Evolutionary conservation across 1,140 invertebrate species (phyloP), one percentile per base, ranked within the genome.

Genomic region (Drosophila bipectinata): DNA sequence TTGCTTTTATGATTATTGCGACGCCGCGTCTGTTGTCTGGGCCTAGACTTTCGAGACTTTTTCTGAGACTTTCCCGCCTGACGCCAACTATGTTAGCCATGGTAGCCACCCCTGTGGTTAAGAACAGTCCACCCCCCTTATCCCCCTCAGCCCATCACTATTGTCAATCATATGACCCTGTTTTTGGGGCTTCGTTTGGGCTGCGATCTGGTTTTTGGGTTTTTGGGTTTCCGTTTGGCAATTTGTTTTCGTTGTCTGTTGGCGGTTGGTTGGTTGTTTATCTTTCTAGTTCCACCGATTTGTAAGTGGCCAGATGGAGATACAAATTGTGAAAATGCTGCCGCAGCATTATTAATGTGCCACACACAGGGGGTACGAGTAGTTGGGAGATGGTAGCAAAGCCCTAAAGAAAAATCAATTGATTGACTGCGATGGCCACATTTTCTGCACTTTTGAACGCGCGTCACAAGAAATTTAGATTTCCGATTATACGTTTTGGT

Each of bases 391-490:
- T 32, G 21, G 14, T 15, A 32, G 30, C 5, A 21, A 28, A 28
- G 30, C 9, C 9, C 8, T 7, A 30, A 73, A 77, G 81, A 81
- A 87, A 84, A 85, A 87, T 85, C 81, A 82, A 87, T 81, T 85
- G 78, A 87, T 85, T 87, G 82, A 64, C 77, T 84, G 62, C 72
- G 77, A 83, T 69, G 61, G 74, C 64, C 55, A 72, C 59, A 48
- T 84, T 89, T 89, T 90, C 77, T 89, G 72, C 73, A 84, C 79
- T 89, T 79, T 90, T 85, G 49, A 82, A 82, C 80, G 83, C 83
- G 85, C 83, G 85, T 89, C 80, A 89, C 67, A 54, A 66, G 30
- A 74, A 80, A 78, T 85, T 62, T 77, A 47, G 69, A 72, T 72
- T 78, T 75, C 30, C 48, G 49, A 77, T 69, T 76, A 76, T 53